Conservation (phyloP, 1,140 invertebrate genomes). For the Penaeus japonicus region DNA sequence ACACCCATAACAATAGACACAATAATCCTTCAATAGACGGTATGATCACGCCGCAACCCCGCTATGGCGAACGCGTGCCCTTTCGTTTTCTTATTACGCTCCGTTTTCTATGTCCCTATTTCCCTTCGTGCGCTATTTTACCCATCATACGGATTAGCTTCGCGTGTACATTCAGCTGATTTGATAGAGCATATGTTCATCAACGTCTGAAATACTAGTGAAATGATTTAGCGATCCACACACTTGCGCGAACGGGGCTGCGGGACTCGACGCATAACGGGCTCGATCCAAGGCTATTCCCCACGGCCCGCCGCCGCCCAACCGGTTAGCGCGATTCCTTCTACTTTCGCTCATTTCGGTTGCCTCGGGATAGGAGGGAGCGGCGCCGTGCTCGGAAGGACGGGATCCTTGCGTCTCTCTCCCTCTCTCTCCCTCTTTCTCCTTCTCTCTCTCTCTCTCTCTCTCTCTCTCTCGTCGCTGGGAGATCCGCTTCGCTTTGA, state of each 20-base stretch:
- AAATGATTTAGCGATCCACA: neutral
- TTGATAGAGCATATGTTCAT: neutral
- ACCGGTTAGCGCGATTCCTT: constrained; percentile 30
- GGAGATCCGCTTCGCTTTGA: too few relatives aligned
- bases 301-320: constrained; percentile 25
- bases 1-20: constrained; percentile 48
- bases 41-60: constrained; percentile 41
- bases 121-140: too few relatives aligned
- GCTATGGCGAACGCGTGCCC: neutral
- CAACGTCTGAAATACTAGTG: neutral
- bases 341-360: constrained; percentile 47
- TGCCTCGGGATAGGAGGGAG: neutral
- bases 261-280: constrained; percentile 37
- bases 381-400: neutral
- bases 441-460: too few relatives aligned
- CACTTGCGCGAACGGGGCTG: neutral
- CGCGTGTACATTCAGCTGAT: too few relatives aligned
- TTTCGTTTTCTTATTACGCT: too few relatives aligned
- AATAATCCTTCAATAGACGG: constrained; percentile 52
- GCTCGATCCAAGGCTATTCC: constrained; percentile 44
- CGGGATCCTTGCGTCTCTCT: neutral
- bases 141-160: too few relatives aligned
- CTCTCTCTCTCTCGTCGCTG: too few relatives aligned
- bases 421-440: neutral
- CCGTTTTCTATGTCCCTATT: too few relatives aligned